Conservation (phyloP, 2,797 vertebrate genomes). For the Esox masquinongy region DNA sequence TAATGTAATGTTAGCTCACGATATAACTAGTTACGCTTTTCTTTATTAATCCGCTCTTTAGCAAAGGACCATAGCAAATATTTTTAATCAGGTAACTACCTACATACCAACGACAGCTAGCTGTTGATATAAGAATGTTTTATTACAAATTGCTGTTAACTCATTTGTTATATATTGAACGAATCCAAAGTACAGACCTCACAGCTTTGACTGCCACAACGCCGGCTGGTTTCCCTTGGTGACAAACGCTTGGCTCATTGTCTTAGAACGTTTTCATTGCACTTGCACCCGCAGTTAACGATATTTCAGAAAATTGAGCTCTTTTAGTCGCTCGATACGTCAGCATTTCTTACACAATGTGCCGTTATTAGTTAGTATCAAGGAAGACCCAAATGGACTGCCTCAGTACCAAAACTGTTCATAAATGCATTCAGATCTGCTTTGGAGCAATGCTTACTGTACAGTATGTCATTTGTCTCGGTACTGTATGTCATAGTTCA, state of each 20-base stretch:
- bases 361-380: no score
- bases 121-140: neutral
- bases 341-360: neutral
- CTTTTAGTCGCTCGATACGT: constrained; percentile 5
- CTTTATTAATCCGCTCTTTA: constrained; percentile 34
- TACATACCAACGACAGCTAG: neutral
- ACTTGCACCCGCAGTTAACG: constrained; percentile 19
- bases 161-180: neutral
- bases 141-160: neutral
- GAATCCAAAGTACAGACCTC: neutral
- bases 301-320: constrained; percentile 37
- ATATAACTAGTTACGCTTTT: no score
- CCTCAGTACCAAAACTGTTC: no score
- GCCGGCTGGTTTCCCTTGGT: neutral
- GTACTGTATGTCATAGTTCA: no score
- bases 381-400: no score
- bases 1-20: constrained; percentile 23
- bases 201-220: neutral
- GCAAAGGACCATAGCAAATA: neutral
- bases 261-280: constrained; percentile 13
- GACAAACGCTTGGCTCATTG: neutral
- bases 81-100: neutral
- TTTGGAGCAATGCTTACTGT: no score
- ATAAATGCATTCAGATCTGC: no score
- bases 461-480: no score